Evolutionary conservation across 2,888 invertebrate species (phyloP), one percentile per base, ranked within the genome.

Genomic region (Abrostola tripartita): DNA sequence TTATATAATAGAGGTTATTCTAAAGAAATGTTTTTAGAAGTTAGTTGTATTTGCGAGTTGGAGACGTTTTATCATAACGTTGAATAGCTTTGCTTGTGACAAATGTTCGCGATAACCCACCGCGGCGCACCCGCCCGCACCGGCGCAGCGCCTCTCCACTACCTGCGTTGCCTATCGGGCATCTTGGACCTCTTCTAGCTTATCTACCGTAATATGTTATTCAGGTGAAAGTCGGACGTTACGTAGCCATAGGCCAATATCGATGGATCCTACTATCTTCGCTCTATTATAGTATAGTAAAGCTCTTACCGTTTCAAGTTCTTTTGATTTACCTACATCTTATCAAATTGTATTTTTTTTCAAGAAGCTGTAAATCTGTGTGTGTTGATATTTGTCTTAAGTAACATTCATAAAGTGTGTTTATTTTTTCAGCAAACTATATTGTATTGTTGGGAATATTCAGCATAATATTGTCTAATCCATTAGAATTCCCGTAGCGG

Each of bases 181-280:
- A 86, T 87, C 87, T 85, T 83, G 80, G 82, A 84, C 86, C 86
- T 88, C 85, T 86, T 85, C 85, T 85, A 81, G 85, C 85, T 90
- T 89, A 90, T 89, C 90, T 89, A 79, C 78, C 78, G 81, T 83
- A 86, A 88, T 89, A 86, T 82, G 85, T 88, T 87, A 86, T 85
- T 85, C 81, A 78, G 74, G 80, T 82, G 84, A 85, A 88, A 88
- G 84, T 85, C 78, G 77, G 76, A 84, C 81, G 74, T 81, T 76
- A 76, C 79, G 76, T 79, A 78, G 71, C 76, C 74, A 76, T 79
- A 66, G 60, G 61, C 62, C 60, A 71, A 75, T 74, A 72, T 77
- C 69, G 68, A 79, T 75, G 70, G 71, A 61, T 63, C 61, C 62
- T 62, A 65, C 51, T 67, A 69, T 57, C 51, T 78, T 70, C 42